Evolutionary conservation across 53 echinoderm and acorn worm species (phyloP).

Genomic region (Holothuria scabra): DNA sequence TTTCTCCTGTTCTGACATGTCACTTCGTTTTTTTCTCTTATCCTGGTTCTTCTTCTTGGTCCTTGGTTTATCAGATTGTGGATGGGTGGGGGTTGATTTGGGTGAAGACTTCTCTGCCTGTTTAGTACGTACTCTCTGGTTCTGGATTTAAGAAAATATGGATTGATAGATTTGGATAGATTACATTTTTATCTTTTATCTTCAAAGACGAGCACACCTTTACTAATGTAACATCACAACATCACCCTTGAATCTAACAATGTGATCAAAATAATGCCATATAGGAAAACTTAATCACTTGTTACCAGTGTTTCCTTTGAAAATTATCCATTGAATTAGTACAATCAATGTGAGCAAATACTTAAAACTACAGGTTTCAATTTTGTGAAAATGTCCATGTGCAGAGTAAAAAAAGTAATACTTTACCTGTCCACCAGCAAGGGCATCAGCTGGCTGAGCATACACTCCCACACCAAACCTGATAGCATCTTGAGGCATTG

Average conservation of each 20-base stretch:
- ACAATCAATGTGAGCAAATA: too few species aligned
- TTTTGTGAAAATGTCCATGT: too few species aligned
- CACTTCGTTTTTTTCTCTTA: neutral
- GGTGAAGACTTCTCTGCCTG: slow-evolving; percentile 18
- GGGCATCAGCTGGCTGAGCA: slow-evolving; percentile 51
- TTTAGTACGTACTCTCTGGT: slow-evolving; percentile 3
- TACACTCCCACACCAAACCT: slow-evolving; percentile 51
- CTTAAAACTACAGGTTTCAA: too few species aligned
- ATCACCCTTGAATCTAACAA: too few species aligned
- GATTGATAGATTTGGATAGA: too few species aligned
- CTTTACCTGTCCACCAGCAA: slow-evolving; percentile 60
- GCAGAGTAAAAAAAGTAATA: neutral
- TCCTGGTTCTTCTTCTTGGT: slow-evolving; percentile 42
- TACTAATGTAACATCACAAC: too few species aligned
- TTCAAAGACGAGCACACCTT: too few species aligned
- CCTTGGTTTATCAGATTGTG: neutral
- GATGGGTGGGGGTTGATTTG: slow-evolving; percentile 17
- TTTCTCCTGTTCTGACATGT: slow-evolving; percentile 19
- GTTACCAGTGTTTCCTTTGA: too few species aligned
- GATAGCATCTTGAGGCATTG: slow-evolving; percentile 58
- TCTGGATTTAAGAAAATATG: neutral
- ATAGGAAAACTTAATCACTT: too few species aligned
- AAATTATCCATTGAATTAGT: too few species aligned
- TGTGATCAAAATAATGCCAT: too few species aligned
- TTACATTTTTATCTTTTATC: too few species aligned